Percentiles rank a stretch among this genome's conserved stretches.
These are phyloP conservation scores for Salvelinus sp. DNA, from an alignment of 2,113 vertebrate species.

Conservation along the genomic window DNA sequence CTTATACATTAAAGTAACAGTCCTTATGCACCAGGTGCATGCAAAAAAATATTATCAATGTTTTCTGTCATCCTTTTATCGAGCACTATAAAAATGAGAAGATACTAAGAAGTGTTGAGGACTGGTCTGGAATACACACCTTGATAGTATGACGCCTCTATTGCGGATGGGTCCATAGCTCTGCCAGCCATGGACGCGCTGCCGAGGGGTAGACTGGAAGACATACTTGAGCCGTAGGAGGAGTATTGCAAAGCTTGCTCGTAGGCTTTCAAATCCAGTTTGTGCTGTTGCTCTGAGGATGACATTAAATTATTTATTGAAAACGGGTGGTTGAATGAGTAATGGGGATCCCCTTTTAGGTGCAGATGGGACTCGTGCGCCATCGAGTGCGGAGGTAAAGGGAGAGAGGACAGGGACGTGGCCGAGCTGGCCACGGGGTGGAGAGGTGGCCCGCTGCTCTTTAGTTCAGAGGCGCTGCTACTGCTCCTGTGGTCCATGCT, in stretches of 20 bases:
- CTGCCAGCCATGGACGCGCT: slow-evolving; percentile 80
- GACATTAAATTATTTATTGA: slow-evolving; percentile 99
- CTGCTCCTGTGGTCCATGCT: slow-evolving; percentile 78
- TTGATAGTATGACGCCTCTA: slow-evolving; percentile 97
- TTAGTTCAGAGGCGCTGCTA: slow-evolving; percentile 76
- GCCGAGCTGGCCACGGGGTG: slow-evolving; percentile 76
- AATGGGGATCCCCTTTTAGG: slow-evolving; percentile 94
- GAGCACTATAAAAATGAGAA: slow-evolving; percentile 43
- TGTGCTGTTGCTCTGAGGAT: slow-evolving; percentile 96
- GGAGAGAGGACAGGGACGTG: slow-evolving; percentile 78
- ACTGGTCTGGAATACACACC: slow-evolving; percentile 97
- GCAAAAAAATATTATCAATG: slow-evolving; percentile 56
- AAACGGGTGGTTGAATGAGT: slow-evolving; percentile 98
- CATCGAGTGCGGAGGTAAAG: slow-evolving; percentile 81
- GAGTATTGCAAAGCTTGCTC: slow-evolving; percentile 93
- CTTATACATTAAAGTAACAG: slow-evolving; percentile 86
- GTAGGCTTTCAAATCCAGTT: slow-evolving; percentile 98
- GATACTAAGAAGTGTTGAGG: slow-evolving; percentile 92
- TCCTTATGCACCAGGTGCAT: slow-evolving; percentile 75
- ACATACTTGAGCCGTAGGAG: slow-evolving; percentile 81
- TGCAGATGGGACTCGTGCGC: slow-evolving; percentile 88
- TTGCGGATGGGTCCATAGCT: slow-evolving; percentile 85
- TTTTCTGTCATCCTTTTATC: slow-evolving; percentile 53
- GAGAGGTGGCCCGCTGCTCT: slow-evolving; percentile 75
- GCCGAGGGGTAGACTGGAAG: slow-evolving; percentile 78